Base-by-base conservation (phyloP, 2,888 invertebrate species). In the Drosophila longiperda region DNA sequence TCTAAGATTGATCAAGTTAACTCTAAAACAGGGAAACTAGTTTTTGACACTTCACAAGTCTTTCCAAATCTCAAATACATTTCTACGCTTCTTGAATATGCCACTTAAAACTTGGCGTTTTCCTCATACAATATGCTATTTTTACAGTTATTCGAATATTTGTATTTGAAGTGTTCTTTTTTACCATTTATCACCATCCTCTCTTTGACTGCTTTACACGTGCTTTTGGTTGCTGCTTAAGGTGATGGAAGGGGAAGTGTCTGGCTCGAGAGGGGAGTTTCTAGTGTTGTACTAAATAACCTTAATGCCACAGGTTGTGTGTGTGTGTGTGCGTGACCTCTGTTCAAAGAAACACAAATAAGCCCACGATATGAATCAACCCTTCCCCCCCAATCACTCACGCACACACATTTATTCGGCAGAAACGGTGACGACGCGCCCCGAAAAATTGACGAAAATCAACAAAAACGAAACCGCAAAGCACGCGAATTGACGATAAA, bases 401-500 rank as follows among this genome's bases (percentile, higher is more conserved):
- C n/a, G 33, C 53, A 53, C 23, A 53, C 15, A 33, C 33, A 52
- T 15, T 20, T 15, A 34, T 8, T 33, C 12, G n/a, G 26, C 36
- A 64, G 58, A 52, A 26, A 23, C 65, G 32, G 54, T 54, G 58
- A 64, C 52, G 66, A 60, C 75, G 80, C 79, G 49, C 66, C 79
- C 67, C 66, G 34, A 74, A 79, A 68, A 74, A 61, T 58, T 66
- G 45, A 58, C 59, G 74, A 66, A 61, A 74, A 61, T 65, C 67
- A 75, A 75, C 75, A 66, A 66, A 73, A 72, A 57, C 48, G 36
- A 66, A 78, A 58, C 74, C 79, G 52, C 50, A 63, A 55, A 78
- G 64, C 65, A 65, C 55, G 66, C 74, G 57, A 66, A 79, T 60
- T 60, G 38, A 50, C 58, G 45, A 74, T 48, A 23, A 73, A 60